phyloP scores from a whole-genome alignment of 64 coral and sea anemone genomes.

The Orbicella faveolata region DNA sequence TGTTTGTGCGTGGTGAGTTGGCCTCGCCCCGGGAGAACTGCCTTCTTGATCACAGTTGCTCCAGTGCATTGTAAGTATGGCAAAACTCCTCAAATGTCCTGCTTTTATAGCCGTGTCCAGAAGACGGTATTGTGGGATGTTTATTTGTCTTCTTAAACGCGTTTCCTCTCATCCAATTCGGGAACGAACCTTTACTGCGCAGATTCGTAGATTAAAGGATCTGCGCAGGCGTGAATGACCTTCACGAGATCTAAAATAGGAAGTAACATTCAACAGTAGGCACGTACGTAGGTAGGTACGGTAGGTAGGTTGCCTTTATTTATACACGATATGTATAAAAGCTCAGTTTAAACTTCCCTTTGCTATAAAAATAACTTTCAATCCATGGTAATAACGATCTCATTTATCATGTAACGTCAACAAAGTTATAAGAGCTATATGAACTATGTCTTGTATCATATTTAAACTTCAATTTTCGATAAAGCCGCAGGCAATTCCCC shows the following conservation, averaged over 20 bases:
- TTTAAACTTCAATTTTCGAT: no score
- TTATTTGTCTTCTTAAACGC: not conserved
- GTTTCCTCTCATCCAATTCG: not conserved
- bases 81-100: not conserved
- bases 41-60: slow-evolving; percentile 93
- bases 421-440: no score
- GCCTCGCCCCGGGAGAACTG: slow-evolving; percentile 85
- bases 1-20: slow-evolving; percentile 53
- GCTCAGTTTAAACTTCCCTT: not conserved
- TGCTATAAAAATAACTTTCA: no score
- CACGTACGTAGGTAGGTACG: no score
- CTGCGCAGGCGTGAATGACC: not conserved
- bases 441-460: no score
- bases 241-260: not conserved
- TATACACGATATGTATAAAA: no score
- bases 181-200: not conserved
- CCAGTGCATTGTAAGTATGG: slow-evolving; percentile 98
- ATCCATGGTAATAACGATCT: no score
- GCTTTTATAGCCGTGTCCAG: slow-evolving; percentile 47
- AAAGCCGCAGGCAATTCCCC: no score
- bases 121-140: slow-evolving; percentile 9
- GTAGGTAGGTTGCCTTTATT: no score
- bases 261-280: not conserved
- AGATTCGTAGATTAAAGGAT: not conserved
- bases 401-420: no score